Percentiles rank a stretch among this genome's conserved stretches.
Conservation (phyloP, 2,797 vertebrate species). For the Enteromius radiatus region DNA sequence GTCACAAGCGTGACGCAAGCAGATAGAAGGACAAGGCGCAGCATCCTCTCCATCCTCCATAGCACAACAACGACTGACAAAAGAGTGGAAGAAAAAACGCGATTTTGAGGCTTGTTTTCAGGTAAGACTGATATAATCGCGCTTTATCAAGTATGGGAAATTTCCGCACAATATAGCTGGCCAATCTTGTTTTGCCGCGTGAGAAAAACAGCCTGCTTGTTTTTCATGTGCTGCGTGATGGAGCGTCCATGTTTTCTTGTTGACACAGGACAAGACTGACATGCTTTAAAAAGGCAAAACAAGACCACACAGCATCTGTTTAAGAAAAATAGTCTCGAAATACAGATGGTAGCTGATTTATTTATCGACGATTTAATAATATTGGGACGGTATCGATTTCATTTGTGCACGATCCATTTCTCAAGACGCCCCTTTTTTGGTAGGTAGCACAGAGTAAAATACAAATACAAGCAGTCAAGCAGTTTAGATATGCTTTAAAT, state of each 20-base stretch:
- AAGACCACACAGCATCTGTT: neutral
- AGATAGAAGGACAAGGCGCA: slow-evolving; percentile 54
- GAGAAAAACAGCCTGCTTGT: slow-evolving; percentile 1
- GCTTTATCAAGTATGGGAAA: neutral
- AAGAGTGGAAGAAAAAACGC: slow-evolving; percentile 29
- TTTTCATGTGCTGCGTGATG: slow-evolving; percentile 47
- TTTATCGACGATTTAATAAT: neutral
- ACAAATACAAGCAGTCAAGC: neutral
- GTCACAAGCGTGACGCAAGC: slow-evolving; percentile 64
- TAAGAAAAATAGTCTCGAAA: neutral
- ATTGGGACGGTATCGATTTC: neutral
- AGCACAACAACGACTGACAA: slow-evolving; percentile 43
- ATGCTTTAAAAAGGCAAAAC: neutral
- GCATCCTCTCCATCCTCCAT: slow-evolving; percentile 52
- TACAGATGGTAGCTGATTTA: no score
- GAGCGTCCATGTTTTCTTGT: slow-evolving; percentile 63
- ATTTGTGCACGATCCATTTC: slow-evolving; percentile 18
- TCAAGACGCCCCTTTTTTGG: slow-evolving; percentile 42
- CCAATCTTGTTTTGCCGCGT: neutral
- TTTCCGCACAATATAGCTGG: neutral
- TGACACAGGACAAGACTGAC: slow-evolving; percentile 46
- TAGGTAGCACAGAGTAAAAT: neutral
- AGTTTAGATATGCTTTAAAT: neutral
- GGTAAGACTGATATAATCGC: slow-evolving; percentile 58
- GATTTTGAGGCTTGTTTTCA: slow-evolving; percentile 63